A percentile compares a stretch with the other conserved stretches of the same genome.
Evolutionary conservation across 2,113 vertebrate species (phyloP).

Genomic region (Caranx ignobilis): DNA sequence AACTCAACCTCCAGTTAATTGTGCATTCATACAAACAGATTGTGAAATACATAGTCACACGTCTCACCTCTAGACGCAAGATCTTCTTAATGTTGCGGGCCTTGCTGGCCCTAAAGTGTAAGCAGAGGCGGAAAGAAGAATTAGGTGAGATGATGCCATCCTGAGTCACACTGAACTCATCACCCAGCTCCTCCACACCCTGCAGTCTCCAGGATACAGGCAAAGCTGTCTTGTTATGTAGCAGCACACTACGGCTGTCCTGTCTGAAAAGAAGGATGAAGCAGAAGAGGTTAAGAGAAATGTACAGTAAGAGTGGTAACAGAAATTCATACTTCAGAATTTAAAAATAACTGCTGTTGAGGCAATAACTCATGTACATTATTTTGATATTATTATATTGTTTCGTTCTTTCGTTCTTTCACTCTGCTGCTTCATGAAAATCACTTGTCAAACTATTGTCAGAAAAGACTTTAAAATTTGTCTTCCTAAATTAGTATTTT

Average conservation of each 20-base stretch:
- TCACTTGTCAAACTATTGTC: neutral
- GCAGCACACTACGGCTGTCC: slow-evolving; percentile 77
- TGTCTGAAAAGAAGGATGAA: slow-evolving; percentile 73
- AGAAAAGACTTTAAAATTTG: too few species aligned
- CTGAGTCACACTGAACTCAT: slow-evolving; percentile 85
- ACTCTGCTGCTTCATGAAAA: neutral
- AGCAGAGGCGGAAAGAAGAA: slow-evolving; percentile 74
- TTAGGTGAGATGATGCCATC: slow-evolving; percentile 81
- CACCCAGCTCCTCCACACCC: slow-evolving; percentile 87
- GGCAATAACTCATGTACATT: neutral
- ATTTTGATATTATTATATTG: neutral
- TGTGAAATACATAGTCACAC: neutral
- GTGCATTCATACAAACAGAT: neutral
- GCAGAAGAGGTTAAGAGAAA: neutral
- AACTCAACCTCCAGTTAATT: slow-evolving; percentile 7
- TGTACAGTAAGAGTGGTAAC: neutral
- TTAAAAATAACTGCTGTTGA: neutral
- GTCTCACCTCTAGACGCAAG: slow-evolving; percentile 86
- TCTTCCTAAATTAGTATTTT: neutral
- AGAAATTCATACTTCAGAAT: neutral
- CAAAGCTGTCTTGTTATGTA: slow-evolving; percentile 85
- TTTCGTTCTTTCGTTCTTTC: neutral
- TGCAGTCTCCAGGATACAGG: slow-evolving; percentile 88
- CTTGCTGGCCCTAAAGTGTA: slow-evolving; percentile 86
- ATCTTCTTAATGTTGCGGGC: slow-evolving; percentile 83